Percentiles rank a stretch among this genome's conserved stretches.
Conservation (phyloP, 2,888 invertebrate genomes). For the Abscondita cerata region DNA sequence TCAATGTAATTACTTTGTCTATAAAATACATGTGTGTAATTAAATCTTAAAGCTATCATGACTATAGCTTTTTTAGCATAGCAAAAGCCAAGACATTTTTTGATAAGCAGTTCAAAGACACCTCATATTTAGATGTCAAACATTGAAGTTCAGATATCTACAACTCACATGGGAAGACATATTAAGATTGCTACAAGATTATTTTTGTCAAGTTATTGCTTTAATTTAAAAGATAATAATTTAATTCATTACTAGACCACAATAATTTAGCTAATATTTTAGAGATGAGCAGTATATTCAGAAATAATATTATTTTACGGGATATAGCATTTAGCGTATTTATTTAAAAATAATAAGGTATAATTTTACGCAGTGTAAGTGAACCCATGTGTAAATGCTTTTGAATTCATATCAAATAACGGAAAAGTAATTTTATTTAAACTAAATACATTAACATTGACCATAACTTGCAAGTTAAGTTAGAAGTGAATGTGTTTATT, state of each 20-base stretch:
- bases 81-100: conserved; percentile 54
- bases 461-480: too few relatives aligned
- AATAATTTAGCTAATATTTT: background rate
- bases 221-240: background rate
- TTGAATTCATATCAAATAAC: too few relatives aligned
- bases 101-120: conserved; percentile 20
- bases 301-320: too few relatives aligned
- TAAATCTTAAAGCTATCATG: conserved; percentile 55
- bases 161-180: conserved; percentile 56
- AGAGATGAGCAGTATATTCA: conserved; percentile 1
- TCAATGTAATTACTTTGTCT: conserved; percentile 22
- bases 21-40: too few relatives aligned
- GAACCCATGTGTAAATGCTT: too few relatives aligned
- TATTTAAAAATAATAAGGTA: too few relatives aligned
- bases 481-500: too few relatives aligned
- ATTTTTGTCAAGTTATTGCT: conserved; percentile 37
- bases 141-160: conserved; percentile 29
- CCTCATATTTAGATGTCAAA: conserved; percentile 22
- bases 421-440: too few relatives aligned
- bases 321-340: too few relatives aligned
- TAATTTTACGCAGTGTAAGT: too few relatives aligned
- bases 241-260: conserved; percentile 11
- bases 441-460: too few relatives aligned
- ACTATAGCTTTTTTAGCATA: conserved; percentile 57
- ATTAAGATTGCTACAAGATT: conserved; percentile 56